A percentile compares a stretch with the other conserved stretches of the same genome.
phyloP scores from a whole-genome alignment of 2,113 vertebrate species.

The Serinus canaria region DNA sequence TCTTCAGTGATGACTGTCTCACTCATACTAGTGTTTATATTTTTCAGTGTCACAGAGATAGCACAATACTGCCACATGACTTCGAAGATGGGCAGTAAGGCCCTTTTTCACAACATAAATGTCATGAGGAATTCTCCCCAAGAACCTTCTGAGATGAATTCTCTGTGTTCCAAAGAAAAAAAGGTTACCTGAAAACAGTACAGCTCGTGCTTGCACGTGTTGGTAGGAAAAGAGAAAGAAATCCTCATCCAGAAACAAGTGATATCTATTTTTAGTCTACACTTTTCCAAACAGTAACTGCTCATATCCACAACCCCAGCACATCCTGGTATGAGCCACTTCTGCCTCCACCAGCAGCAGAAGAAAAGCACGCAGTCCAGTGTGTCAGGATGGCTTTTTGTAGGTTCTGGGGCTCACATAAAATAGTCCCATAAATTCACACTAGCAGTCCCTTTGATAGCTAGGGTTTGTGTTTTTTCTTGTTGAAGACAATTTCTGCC shows the following conservation, averaged over 20 bases:
- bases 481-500: not conserved
- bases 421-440: not conserved
- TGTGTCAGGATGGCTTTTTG: not conserved
- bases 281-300: not conserved
- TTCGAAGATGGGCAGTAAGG: not conserved
- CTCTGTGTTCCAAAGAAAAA: not conserved
- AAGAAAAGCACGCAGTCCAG: not conserved
- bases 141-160: not conserved
- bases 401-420: not conserved
- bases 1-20: not conserved
- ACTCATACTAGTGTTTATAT: not conserved
- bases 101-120: not conserved
- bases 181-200: not conserved
- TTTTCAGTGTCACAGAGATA: not conserved
- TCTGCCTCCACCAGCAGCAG: not conserved
- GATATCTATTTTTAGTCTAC: not conserved
- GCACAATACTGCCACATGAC: not conserved
- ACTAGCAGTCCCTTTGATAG: not conserved
- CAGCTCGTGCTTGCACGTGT: not conserved
- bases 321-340: not conserved
- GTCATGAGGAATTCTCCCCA: not conserved
- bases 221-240: not conserved
- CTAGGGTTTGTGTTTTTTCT: fast-evolving
- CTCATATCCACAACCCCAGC: not conserved
- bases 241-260: not conserved